Evolutionary conservation across 2,797 vertebrate genomes (phyloP), one percentile per base, ranked within the genome.

Genomic region (Paramormyrops hopkinsi): DNA sequence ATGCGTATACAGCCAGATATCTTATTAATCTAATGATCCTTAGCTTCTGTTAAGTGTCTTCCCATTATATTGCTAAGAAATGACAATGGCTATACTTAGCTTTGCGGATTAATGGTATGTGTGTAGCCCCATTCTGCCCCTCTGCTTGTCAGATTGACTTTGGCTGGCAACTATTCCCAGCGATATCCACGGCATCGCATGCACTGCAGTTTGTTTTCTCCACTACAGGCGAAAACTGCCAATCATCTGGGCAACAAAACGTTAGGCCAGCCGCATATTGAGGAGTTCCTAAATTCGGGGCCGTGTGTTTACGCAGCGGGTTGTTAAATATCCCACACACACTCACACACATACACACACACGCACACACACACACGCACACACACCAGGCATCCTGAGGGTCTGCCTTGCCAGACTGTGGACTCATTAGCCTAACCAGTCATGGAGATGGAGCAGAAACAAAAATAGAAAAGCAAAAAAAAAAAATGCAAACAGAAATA

Each of bases 361-460:
- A 29, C 29, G 29, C 69, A 73, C 69, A 73, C 69, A 73, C 65
- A 73, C 65, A 73, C 33, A 19, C 69, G 7, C 69, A 76, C 33
- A 76, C 69, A 44, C 69, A 19, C 17, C 37, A n/a, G 76, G 41
- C 41, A 46, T 82, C 37, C 76, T n/a, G 37, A 46, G 37, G 76
- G 41, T 82, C 29, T 82, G 41, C 8, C 76, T 9, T 11, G 41
- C 76, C 41, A 44, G 76, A 46, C 37, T 82, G 41, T 46, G 76
- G 41, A 82, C 76, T 82, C 76, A 82, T 82, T 82, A 82, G 76
- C 37, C 19, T 82, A 82, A 82, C 37, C 76, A 82, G 76, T 82
- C 76, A 46, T 46, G 14, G 33, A 41, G 19, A 79, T n/a, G 29
- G 41, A 82, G 76, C 41, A 19, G 19, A 44, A 82, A 82, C 76